These are phyloP conservation scores for Oncopeltus fasciatus DNA, from an alignment of 1,140 invertebrate species.

Conservation along the genomic window DNA sequence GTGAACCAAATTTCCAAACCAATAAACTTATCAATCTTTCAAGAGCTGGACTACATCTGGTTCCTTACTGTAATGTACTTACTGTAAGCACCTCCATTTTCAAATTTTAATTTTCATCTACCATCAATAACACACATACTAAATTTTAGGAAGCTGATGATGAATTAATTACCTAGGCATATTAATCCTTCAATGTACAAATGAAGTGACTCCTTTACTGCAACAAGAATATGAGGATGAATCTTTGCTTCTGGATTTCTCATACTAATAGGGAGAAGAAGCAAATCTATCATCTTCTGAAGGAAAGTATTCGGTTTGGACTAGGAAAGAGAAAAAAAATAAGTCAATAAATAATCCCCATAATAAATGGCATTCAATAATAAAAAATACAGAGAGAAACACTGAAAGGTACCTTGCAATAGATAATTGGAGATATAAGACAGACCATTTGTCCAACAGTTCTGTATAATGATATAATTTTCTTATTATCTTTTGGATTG, in stretches of 20 bases:
- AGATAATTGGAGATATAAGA: conserved; percentile 12
- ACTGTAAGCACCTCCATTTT: conserved; percentile 3
- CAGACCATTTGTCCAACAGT: conserved; percentile 9
- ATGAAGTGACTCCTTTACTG: conserved; percentile 15
- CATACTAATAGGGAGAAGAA: conserved; percentile 17
- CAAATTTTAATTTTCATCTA: background rate
- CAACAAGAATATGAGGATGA: conserved; percentile 6
- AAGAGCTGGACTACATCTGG: conserved; percentile 6
- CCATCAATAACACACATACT: background rate
- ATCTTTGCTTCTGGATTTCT: conserved; percentile 19
- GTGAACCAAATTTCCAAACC: background rate
- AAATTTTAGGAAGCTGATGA: background rate
- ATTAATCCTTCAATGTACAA: conserved; percentile 19
- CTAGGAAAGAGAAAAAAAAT: conserved; percentile 11
- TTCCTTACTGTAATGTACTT: conserved; percentile 11
- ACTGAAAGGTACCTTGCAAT: conserved; percentile 13
- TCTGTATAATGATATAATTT: background rate
- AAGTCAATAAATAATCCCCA: background rate
- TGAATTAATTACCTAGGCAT: conserved; percentile 19
- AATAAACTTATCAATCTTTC: conserved; percentile 12
- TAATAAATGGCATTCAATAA: background rate
- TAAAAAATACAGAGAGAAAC: background rate
- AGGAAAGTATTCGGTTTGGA: conserved; percentile 20
- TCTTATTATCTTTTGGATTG: background rate
- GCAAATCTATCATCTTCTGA: conserved; percentile 17